These are phyloP conservation scores for Tricholaema leucomelas DNA, from an alignment of 2,113 vertebrate genomes.

Conservation along the genomic window DNA sequence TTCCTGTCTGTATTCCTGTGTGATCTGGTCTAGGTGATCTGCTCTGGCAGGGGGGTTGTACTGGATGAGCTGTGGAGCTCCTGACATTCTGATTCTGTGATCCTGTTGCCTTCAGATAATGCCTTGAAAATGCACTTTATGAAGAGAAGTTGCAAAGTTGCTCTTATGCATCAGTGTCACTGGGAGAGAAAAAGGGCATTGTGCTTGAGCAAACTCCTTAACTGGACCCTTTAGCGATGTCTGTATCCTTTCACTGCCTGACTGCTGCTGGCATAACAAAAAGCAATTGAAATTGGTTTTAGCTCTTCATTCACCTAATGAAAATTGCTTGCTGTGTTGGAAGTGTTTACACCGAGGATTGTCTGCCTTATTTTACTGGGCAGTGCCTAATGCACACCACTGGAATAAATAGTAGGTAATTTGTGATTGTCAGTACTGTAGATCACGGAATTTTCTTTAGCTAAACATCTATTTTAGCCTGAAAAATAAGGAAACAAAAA, in stretches of 20 bases:
- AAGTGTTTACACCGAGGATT: neutral
- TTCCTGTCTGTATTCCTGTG: too few species aligned
- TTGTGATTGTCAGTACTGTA: neutral
- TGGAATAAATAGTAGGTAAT: neutral
- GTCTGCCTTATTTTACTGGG: neutral
- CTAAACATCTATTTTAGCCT: neutral
- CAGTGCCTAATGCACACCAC: neutral
- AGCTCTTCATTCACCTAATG: neutral
- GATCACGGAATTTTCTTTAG: neutral
- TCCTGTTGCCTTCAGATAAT: neutral
- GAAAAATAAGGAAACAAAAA: too few species aligned
- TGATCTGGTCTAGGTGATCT: too few species aligned
- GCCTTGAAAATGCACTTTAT: neutral
- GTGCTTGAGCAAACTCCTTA: neutral
- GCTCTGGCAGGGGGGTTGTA: too few species aligned
- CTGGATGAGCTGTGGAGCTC: too few species aligned
- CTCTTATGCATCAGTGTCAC: neutral
- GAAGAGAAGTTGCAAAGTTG: neutral
- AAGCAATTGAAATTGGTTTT: neutral
- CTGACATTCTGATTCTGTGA: too few species aligned
- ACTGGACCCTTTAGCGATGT: neutral
- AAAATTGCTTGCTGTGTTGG: conserved; percentile 13
- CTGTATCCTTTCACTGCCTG: neutral
- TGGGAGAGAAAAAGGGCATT: neutral
- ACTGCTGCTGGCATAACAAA: neutral